Percentiles rank a stretch among this genome's conserved stretches.
Evolutionary conservation across 2,113 vertebrate species (phyloP).

Genomic region (Eonycteris spelaea): DNA sequence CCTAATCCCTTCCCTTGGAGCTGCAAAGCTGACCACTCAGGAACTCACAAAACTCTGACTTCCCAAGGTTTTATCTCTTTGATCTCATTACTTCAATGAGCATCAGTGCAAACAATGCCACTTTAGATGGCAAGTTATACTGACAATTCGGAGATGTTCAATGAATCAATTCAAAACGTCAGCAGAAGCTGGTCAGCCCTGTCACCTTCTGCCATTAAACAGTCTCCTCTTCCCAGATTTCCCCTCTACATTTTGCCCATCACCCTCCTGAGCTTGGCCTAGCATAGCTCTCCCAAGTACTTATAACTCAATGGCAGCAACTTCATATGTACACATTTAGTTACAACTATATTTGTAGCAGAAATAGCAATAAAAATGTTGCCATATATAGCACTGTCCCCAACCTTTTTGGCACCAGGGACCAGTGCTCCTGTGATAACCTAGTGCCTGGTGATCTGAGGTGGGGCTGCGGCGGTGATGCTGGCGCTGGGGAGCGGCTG

Average conservation of each 20-base stretch:
- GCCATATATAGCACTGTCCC: neutral
- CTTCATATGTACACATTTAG: neutral
- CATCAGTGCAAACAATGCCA: neutral
- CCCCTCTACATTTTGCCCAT: neutral
- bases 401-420: too few relatives aligned
- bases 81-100: neutral
- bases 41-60: neutral
- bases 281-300: neutral
- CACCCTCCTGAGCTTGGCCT: neutral
- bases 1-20: neutral
- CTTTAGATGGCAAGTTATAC: neutral
- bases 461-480: too few relatives aligned
- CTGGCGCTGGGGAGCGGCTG: too few relatives aligned
- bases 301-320: neutral
- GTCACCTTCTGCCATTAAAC: constrained; percentile 48
- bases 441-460: too few relatives aligned
- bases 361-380: constrained; percentile 27
- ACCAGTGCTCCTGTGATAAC: too few relatives aligned
- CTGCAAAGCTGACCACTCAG: neutral
- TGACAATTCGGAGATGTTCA: neutral
- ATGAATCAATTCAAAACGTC: neutral
- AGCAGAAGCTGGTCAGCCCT: constrained; percentile 55
- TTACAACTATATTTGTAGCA: neutral
- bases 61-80: neutral
- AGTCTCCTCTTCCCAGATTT: neutral